Evolutionary conservation across 2,113 vertebrate species (phyloP), one percentile per base, ranked within the genome.

Genomic region (Lasiurus cinereus): DNA sequence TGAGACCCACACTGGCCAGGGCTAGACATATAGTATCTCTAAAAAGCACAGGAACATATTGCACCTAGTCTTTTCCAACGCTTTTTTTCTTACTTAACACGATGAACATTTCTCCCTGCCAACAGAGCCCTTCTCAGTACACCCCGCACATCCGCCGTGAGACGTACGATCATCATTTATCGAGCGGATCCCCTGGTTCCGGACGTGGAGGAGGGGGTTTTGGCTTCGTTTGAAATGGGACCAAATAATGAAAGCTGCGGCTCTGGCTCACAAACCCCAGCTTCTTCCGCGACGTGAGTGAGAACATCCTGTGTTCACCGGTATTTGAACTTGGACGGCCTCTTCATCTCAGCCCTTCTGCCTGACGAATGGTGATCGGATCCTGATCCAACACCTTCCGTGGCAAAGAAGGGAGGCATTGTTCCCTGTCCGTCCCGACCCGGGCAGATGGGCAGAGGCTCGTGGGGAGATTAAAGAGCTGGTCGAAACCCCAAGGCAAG

Each of bases 271-370:
- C 39, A 12, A 39, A 19, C 74, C 90, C 69, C 13, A 56, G 67
- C 74, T 27, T 67, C 74, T 46, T 46, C 52, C 39, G 22, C 24
- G 22, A 33, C 31, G 13, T 4, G 79, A 86, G n/a, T 22, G 1
- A 54, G 79, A 89, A 93, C 52, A 50, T 24, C 50, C 90, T 76
- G 93, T 64, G 56, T 48, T 22, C 56, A n/a, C 15, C 69, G 72
- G 29, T 54, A 85, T 50, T 89, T 24, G 59, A 72, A 80, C 79
- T 69, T 15, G 39, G 74, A 90, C 36, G 33, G 69, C 66, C 62
- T 88, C 74, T 82, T 93, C 72, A 73, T 83, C 92, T 72, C 29
- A 77, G 79, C 48, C 74, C 8, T 83, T 50, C 39, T 36, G 29
- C 5, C 2, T 74, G 80, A 64, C 50, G 36, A 72, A 46, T 15